Percentiles rank a stretch among this genome's conserved stretches.
Evolutionary conservation across 2,797 vertebrate species (phyloP).

Genomic region (Xenentodon cancila): DNA sequence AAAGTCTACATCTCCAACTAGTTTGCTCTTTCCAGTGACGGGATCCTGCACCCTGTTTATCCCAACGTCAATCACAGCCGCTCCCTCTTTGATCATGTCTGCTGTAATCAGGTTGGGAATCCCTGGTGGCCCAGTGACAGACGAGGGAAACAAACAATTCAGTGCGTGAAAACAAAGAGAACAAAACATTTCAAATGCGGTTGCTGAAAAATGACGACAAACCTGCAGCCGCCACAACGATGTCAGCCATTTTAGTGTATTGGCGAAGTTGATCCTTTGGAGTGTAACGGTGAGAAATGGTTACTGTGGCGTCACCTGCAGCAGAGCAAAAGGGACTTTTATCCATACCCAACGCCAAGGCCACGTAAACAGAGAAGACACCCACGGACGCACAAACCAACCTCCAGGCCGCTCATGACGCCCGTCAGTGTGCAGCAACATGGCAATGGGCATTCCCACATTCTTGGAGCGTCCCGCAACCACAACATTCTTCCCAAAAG

Average conservation of each 20-base stretch:
- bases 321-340: constrained; percentile 6
- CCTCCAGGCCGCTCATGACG: constrained; percentile 93
- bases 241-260: constrained; percentile 92
- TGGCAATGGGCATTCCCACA: constrained; percentile 98
- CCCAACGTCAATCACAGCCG: constrained; percentile 93
- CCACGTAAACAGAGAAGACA: background rate
- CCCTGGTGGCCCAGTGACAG: constrained; percentile 73
- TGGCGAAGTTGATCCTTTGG: constrained; percentile 95
- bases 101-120: constrained; percentile 97
- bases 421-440: constrained; percentile 96
- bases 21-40: constrained; percentile 85
- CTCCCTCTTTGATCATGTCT: constrained; percentile 97
- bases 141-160: background rate
- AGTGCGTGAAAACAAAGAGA: too few relatives aligned
- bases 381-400: constrained; percentile 44
- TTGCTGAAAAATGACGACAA: constrained; percentile 1
- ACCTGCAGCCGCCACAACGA: constrained; percentile 96
- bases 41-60: constrained; percentile 93
- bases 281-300: constrained; percentile 95
- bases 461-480: constrained; percentile 97
- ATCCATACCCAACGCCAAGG: too few relatives aligned
- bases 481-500: constrained; percentile 94
- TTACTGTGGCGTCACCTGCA: constrained; percentile 95
- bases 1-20: constrained; percentile 97
- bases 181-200: background rate